A percentile compares a stretch with the other conserved stretches of the same genome.
These are phyloP conservation scores for Drosophila arawakana DNA, from an alignment of 1,140 invertebrate genomes.

Conservation along the genomic window DNA sequence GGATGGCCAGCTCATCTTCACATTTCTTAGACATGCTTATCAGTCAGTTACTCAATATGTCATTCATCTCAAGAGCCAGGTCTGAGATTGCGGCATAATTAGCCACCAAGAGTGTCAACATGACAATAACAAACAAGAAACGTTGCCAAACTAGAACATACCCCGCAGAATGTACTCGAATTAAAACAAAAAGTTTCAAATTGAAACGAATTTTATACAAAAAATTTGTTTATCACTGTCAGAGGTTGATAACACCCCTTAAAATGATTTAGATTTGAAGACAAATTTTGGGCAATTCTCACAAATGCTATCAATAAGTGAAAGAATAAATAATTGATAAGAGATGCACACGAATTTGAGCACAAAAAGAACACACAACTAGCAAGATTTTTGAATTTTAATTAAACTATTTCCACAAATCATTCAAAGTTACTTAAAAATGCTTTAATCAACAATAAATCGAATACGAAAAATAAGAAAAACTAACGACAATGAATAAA, in stretches of 20 bases:
- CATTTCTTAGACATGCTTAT: constrained; percentile 19
- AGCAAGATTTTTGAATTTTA: background rate
- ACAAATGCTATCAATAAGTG: no score
- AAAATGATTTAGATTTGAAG: no score
- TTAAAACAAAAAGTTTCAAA: no score
- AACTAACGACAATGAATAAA: constrained; percentile 13
- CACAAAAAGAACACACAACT: no score
- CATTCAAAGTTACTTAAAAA: no score
- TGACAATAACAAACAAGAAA: background rate
- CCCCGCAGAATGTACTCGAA: background rate
- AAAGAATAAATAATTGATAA: no score
- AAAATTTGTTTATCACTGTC: no score
- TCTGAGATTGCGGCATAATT: constrained; percentile 16
- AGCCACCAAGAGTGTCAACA: constrained; percentile 4
- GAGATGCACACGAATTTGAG: no score
- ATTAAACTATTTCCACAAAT: background rate
- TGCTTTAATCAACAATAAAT: background rate
- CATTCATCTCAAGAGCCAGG: constrained; percentile 2
- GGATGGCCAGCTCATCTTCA: background rate
- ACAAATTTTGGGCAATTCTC: no score
- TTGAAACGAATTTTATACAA: no score
- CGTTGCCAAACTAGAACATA: background rate
- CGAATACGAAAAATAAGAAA: background rate
- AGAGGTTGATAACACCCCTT: no score
- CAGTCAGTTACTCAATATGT: constrained; percentile 13